Evolutionary conservation across 2,113 vertebrate species (phyloP).

Genomic region (Chloropsis cyanopogon): DNA sequence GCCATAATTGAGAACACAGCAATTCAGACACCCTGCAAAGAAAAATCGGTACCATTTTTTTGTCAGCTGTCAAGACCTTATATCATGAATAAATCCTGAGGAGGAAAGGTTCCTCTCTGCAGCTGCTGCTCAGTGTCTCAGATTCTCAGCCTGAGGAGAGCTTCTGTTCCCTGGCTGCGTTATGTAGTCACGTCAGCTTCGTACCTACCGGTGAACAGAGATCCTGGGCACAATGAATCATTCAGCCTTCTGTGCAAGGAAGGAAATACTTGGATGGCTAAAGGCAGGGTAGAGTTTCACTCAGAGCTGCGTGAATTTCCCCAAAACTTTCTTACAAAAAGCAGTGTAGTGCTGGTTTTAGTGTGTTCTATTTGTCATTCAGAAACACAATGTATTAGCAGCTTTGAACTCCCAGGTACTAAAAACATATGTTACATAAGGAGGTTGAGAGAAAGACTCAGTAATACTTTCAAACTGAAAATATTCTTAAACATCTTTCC

Average conservation of each 20-base stretch:
- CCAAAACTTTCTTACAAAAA: slow-evolving; percentile 69
- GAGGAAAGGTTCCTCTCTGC: slow-evolving; percentile 59
- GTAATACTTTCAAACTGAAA: slow-evolving; percentile 65
- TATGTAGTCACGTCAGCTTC: slow-evolving; percentile 59
- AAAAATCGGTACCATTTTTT: slow-evolving; percentile 19
- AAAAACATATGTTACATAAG: slow-evolving; percentile 78
- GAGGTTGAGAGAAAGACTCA: slow-evolving; percentile 59
- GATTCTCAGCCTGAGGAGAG: slow-evolving; percentile 58
- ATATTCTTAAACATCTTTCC: slow-evolving; percentile 66
- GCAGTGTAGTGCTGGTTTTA: slow-evolving; percentile 68
- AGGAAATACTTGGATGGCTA: slow-evolving; percentile 71
- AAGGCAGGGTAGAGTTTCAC: slow-evolving; percentile 71
- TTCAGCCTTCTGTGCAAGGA: slow-evolving; percentile 65
- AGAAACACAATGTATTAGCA: slow-evolving; percentile 74
- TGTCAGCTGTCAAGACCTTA: slow-evolving; percentile 32
- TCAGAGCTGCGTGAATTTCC: slow-evolving; percentile 65
- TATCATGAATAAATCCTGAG: slow-evolving; percentile 64
- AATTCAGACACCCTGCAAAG: not conserved
- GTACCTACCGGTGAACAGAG: slow-evolving; percentile 34
- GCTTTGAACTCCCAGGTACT: slow-evolving; percentile 71
- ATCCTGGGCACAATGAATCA: slow-evolving; percentile 73
- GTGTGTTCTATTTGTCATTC: slow-evolving; percentile 75
- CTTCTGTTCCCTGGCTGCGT: slow-evolving; percentile 63
- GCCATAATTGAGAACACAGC: not conserved
- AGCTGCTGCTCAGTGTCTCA: slow-evolving; percentile 12